A percentile compares a stretch with the other conserved stretches of the same genome.
Evolutionary conservation across 2,888 invertebrate genomes (phyloP).

Genomic region (Eupithecia pulchellata): DNA sequence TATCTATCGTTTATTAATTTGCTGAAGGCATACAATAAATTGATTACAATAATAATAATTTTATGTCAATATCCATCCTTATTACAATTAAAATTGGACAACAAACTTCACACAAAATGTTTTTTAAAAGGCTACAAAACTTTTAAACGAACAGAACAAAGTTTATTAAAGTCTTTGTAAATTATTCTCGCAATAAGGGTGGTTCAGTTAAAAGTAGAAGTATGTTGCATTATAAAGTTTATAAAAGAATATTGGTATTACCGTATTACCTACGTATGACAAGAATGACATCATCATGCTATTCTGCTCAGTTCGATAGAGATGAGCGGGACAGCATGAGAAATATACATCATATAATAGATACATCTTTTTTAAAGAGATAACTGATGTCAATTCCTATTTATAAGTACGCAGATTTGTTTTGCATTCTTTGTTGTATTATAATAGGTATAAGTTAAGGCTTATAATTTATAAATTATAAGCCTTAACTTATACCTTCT

Average conservation of each 20-base stretch:
- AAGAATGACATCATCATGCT: neutral
- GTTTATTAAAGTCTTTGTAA: neutral
- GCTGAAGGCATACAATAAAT: neutral
- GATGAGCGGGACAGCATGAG: neutral
- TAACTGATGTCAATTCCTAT: neutral
- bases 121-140: too few species aligned
- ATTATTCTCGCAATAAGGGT: neutral
- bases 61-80: neutral
- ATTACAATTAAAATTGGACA: neutral
- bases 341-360: too few species aligned
- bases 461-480: too few species aligned
- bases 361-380: too few species aligned
- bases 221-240: neutral
- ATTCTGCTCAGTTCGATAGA: neutral
- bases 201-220: neutral
- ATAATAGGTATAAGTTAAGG: neutral
- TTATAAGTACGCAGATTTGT: neutral
- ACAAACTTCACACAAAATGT: neutral
- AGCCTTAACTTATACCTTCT: too few species aligned
- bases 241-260: neutral
- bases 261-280: neutral
- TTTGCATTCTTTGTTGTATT: conserved; percentile 4
- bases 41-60: too few species aligned
- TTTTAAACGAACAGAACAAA: neutral
- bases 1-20: neutral